phyloP scores from a whole-genome alignment of 2,113 vertebrate genomes.

The Cranoglanis bouderius region DNA sequence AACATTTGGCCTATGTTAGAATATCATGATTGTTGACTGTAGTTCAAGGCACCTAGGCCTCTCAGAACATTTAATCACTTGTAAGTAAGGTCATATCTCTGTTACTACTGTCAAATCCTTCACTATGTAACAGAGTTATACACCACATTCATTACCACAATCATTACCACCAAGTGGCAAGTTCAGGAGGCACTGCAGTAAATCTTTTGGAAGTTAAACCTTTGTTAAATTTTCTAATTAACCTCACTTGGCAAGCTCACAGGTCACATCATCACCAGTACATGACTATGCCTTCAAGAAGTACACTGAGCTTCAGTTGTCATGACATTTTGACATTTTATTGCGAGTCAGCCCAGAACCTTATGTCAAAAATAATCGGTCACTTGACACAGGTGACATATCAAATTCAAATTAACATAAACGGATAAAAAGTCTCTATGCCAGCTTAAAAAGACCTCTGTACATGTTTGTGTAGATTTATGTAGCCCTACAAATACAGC shows the following conservation, averaged over 20 bases:
- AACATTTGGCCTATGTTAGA: not conserved
- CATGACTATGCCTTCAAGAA: not conserved
- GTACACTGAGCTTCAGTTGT: not conserved
- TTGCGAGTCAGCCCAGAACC: not conserved
- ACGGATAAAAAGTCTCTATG: not conserved
- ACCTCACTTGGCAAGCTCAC: not conserved
- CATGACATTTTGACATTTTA: conserved; percentile 17
- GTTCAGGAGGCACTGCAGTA: not conserved
- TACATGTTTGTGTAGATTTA: not conserved
- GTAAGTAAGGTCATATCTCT: not conserved
- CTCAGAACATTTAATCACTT: not conserved
- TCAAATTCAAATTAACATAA: not conserved
- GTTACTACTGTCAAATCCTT: not conserved
- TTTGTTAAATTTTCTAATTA: not conserved
- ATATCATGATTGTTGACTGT: not conserved
- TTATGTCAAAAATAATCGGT: not conserved
- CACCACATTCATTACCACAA: not conserved
- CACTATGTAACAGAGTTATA: no score
- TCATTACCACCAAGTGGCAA: not conserved
- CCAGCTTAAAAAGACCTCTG: not conserved
- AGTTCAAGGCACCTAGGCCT: not conserved
- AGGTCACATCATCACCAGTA: conserved; percentile 3
- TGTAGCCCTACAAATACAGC: not conserved
- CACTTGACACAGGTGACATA: not conserved
- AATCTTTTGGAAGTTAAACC: not conserved